Evolutionary conservation across 2,797 vertebrate species (phyloP).

Genomic region (Allobates femoralis): DNA sequence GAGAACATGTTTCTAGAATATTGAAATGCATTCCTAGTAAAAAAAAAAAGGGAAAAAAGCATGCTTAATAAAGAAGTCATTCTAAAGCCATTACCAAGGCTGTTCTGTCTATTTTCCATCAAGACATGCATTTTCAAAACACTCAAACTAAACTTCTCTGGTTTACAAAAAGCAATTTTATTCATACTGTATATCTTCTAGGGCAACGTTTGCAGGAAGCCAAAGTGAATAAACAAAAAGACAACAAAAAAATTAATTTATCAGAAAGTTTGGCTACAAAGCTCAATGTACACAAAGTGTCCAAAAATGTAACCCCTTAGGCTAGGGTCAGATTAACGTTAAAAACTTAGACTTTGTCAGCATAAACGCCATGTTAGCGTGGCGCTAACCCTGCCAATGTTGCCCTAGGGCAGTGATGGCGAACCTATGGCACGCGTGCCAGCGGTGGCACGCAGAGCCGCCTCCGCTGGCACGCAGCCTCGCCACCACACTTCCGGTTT

Average conservation of each 20-base stretch:
- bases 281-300: not conserved
- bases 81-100: conserved; percentile 27
- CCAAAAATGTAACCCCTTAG: too few relatives aligned
- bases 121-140: not conserved
- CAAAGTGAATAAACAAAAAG: not conserved
- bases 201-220: not conserved
- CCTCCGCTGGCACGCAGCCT: too few relatives aligned
- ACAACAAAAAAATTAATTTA: not conserved
- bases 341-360: too few relatives aligned
- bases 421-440: too few relatives aligned
- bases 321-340: too few relatives aligned
- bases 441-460: too few relatives aligned
- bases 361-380: too few relatives aligned
- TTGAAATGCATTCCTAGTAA: conserved; percentile 1
- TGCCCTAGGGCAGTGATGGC: too few relatives aligned
- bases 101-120: conserved; percentile 30
- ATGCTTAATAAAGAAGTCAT: conserved; percentile 36
- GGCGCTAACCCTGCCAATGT: too few relatives aligned
- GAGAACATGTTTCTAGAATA: conserved; percentile 8
- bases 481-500: too few relatives aligned
- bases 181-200: not conserved
- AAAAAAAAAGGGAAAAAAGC: conserved; percentile 1
- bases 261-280: not conserved
- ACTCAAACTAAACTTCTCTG: not conserved
- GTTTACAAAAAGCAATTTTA: not conserved